Conservation (phyloP, 92 coral and sea anemone species). For the Zoanthus solanderi region DNA sequence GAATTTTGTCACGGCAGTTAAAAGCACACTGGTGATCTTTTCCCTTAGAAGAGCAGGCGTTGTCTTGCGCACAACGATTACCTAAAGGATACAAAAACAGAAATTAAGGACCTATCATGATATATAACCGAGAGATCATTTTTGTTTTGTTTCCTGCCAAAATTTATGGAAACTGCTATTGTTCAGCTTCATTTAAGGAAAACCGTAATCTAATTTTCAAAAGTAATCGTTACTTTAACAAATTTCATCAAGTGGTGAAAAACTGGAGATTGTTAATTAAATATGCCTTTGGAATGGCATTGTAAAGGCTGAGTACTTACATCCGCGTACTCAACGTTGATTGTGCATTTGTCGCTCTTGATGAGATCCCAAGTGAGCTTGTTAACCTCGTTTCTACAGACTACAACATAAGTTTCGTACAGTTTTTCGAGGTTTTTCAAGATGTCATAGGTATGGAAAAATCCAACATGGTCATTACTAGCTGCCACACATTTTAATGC, state of each 20-base stretch:
- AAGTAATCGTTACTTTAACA: too few relatives aligned
- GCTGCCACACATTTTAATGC: slow-evolving; percentile 55
- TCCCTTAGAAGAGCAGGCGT: slow-evolving; percentile 20
- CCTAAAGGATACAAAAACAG: slow-evolving; percentile 27
- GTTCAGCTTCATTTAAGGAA: not conserved
- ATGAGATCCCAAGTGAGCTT: slow-evolving; percentile 38
- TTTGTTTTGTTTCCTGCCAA: not conserved
- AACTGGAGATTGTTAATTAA: too few relatives aligned
- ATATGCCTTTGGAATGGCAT: not conserved
- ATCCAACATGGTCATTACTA: slow-evolving; percentile 54
- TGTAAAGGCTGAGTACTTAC: slow-evolving; percentile 10
- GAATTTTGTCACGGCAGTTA: slow-evolving; percentile 2
- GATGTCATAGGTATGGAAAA: slow-evolving; percentile 68
- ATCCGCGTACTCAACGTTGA: slow-evolving; percentile 56
- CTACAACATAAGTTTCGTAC: slow-evolving; percentile 24
- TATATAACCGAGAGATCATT: not conserved
- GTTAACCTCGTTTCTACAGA: slow-evolving; percentile 30
- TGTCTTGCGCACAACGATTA: slow-evolving; percentile 30
- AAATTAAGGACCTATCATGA: not conserved
- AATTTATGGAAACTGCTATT: not conserved
- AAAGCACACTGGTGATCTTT: slow-evolving; percentile 5
- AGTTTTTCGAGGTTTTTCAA: slow-evolving; percentile 29
- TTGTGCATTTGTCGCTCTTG: slow-evolving; percentile 35
- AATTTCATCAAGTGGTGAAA: not conserved
- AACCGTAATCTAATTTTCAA: too few relatives aligned